Evolutionary conservation across 2,888 invertebrate genomes (phyloP).

Genomic region (Iphiclides podalirius): DNA sequence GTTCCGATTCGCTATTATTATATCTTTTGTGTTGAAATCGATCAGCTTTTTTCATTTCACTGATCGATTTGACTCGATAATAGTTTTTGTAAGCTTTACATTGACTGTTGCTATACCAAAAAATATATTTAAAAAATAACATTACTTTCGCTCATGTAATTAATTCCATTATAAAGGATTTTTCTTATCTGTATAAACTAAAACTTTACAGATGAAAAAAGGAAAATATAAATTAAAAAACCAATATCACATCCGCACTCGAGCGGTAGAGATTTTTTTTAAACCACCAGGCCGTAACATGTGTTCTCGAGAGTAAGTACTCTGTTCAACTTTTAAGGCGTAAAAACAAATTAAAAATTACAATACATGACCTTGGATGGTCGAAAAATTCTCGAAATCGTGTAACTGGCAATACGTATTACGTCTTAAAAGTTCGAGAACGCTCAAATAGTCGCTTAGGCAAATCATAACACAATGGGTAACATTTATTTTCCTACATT

Average conservation of each 20-base stretch:
- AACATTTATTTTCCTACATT: constrained; percentile 24
- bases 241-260: constrained; percentile 50
- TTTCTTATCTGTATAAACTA: too few relatives aligned
- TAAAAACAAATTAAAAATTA: constrained; percentile 17
- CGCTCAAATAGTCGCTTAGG: constrained; percentile 20
- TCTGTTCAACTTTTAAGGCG: constrained; percentile 30
- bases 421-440: constrained; percentile 37
- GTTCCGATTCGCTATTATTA: constrained; percentile 15
- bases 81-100: too few relatives aligned
- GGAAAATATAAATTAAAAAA: too few relatives aligned
- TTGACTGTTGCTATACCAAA: too few relatives aligned
- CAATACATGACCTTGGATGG: not conserved
- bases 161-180: too few relatives aligned
- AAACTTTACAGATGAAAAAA: too few relatives aligned
- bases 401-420: constrained; percentile 14
- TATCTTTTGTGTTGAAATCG: constrained; percentile 8
- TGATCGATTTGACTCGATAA: too few relatives aligned
- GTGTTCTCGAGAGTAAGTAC: constrained; percentile 31
- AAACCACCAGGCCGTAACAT: constrained; percentile 39
- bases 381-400: constrained; percentile 2
- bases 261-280: constrained; percentile 33
- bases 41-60: constrained; percentile 3
- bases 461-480: constrained; percentile 26
- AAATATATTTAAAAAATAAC: too few relatives aligned
- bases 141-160: too few relatives aligned